phyloP scores from a whole-genome alignment of 2,888 invertebrate genomes.

The Hipparchia semele region DNA sequence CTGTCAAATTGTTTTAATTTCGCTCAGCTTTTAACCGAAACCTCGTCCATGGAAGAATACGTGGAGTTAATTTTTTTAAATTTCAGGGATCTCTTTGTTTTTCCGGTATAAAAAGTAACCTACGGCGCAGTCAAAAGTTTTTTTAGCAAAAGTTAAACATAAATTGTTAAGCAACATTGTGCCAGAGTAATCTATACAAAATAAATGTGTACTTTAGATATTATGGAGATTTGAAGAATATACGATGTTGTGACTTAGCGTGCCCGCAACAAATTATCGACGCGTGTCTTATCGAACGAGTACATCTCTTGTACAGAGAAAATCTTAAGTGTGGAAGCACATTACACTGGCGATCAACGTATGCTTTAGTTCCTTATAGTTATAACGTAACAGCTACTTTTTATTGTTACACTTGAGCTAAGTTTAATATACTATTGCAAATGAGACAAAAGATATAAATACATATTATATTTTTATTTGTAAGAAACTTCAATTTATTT shows the following conservation, averaged over 20 bases:
- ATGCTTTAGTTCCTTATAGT: background rate
- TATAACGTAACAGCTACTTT: background rate
- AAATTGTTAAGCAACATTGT: slow-evolving; percentile 5
- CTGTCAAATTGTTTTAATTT: slow-evolving; percentile 7
- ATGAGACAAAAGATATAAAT: no score
- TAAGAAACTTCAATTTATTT: no score
- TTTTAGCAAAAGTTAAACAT: background rate
- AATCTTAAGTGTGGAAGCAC: slow-evolving; percentile 58
- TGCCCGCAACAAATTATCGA: slow-evolving; percentile 74
- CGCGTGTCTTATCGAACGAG: slow-evolving; percentile 68
- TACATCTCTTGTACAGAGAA: slow-evolving; percentile 75
- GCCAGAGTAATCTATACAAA: slow-evolving; percentile 4
- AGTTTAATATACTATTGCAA: no score
- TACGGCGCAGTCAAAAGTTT: no score
- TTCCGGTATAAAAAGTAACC: no score
- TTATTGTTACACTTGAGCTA: background rate
- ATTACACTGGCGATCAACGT: background rate
- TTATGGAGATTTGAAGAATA: slow-evolving; percentile 32
- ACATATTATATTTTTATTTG: no score
- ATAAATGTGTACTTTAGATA: slow-evolving; percentile 22
- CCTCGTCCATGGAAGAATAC: background rate
- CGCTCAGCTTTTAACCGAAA: background rate
- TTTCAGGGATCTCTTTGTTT: background rate
- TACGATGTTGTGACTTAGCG: slow-evolving; percentile 55
- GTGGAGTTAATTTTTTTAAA: background rate